A percentile compares a stretch with the other conserved stretches of the same genome.
These are phyloP conservation scores for Arctocebus calabarensis DNA, from an alignment of 2,797 vertebrate species.

Conservation along the genomic window DNA sequence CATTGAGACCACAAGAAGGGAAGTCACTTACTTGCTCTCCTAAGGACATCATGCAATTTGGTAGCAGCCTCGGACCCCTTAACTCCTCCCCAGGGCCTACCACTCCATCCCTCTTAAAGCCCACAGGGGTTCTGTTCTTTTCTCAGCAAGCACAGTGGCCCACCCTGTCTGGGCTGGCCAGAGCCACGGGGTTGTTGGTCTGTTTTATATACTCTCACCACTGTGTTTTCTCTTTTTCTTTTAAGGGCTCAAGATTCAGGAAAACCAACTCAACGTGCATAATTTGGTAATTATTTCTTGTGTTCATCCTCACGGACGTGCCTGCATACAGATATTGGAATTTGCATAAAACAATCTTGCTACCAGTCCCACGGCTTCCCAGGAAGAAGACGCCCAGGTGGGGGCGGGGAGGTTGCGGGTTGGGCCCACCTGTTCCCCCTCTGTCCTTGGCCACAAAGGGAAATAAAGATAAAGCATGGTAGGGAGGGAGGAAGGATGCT, in stretches of 20 bases:
- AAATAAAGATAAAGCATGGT: constrained; percentile 81
- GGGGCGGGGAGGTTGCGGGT: neutral
- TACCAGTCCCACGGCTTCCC: constrained; percentile 41
- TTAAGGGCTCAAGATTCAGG: constrained; percentile 70
- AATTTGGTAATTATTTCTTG: constrained; percentile 88
- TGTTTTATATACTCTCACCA: neutral
- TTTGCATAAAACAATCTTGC: constrained; percentile 87
- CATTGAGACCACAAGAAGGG: neutral
- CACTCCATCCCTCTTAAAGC: neutral
- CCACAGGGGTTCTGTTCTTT: neutral
- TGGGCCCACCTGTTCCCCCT: constrained; percentile 79
- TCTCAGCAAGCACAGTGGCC: neutral
- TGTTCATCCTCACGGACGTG: constrained; percentile 83
- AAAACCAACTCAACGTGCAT: constrained; percentile 84
- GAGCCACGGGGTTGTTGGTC: neutral
- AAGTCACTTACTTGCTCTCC: neutral
- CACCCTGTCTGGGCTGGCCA: neutral
- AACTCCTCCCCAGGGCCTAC: neutral
- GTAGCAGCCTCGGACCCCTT: neutral
- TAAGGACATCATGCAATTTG: neutral
- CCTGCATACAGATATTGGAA: constrained; percentile 86
- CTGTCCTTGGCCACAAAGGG: constrained; percentile 82
- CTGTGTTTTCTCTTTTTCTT: constrained; percentile 23
- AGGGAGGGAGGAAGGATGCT: constrained; percentile 62
- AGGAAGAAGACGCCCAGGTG: constrained; percentile 66